Percentiles rank a stretch among this genome's conserved stretches.
phyloP scores from a whole-genome alignment of 2,888 invertebrate species.

The Zygogramma bicolorata region DNA sequence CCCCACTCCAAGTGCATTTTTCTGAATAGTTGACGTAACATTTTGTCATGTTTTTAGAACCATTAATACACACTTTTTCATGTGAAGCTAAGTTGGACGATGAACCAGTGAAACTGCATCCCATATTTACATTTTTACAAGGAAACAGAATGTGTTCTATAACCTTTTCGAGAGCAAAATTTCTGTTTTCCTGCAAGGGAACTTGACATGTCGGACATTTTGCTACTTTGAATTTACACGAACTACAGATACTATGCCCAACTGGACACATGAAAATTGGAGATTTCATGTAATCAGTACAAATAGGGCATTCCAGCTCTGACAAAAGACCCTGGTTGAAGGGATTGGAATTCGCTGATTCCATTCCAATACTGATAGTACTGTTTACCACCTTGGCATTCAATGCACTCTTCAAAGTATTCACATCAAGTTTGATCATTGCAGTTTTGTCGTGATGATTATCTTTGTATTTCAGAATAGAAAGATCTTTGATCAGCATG shows the following conservation, averaged over 20 bases:
- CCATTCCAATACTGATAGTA: not conserved
- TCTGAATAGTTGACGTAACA: not conserved
- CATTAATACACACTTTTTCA: not conserved
- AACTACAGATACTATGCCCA: constrained; percentile 14
- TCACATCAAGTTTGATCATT: not conserved
- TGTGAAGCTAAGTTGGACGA: not conserved
- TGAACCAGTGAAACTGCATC: not conserved
- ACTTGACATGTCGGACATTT: constrained; percentile 10
- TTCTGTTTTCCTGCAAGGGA: not conserved
- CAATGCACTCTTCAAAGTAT: not conserved
- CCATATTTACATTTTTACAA: not conserved
- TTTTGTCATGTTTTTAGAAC: not conserved
- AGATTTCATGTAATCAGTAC: constrained; percentile 2
- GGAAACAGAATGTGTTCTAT: constrained; percentile 9
- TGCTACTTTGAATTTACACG: not conserved
- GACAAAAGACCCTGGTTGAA: not conserved
- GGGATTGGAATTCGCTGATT: not conserved
- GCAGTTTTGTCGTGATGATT: not conserved
- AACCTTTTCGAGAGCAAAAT: constrained; percentile 11
- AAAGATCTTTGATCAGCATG: not conserved
- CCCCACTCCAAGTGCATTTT: not conserved
- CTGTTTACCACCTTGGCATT: not conserved
- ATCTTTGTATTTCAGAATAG: not conserved
- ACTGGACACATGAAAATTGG: constrained; percentile 8
- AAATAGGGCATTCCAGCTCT: constrained; percentile 16